These are phyloP conservation scores for Acanthurus lineatus DNA, from an alignment of 2,797 vertebrate genomes.

Conservation along the genomic window DNA sequence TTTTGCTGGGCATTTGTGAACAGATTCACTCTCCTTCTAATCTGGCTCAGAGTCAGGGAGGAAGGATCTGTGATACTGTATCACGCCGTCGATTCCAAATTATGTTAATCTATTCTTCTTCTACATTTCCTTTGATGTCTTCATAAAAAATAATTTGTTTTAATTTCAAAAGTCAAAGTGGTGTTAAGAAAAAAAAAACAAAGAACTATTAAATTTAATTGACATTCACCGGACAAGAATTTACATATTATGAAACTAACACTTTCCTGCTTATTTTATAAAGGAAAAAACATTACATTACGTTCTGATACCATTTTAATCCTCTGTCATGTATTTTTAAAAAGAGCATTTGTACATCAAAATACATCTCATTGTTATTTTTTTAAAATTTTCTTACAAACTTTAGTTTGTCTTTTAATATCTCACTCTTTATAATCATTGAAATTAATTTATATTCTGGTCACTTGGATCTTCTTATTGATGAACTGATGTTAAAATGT, in stretches of 20 bases:
- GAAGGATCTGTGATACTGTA: conserved; percentile 72
- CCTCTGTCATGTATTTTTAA: neutral
- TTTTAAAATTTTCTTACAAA: neutral
- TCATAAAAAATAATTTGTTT: conserved; percentile 60
- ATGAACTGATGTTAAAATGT: conserved; percentile 39
- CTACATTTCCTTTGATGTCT: conserved; percentile 58
- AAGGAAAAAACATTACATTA: neutral
- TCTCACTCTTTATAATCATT: neutral
- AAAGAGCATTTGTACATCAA: neutral
- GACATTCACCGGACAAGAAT: neutral
- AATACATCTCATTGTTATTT: neutral
- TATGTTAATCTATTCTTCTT: conserved; percentile 76
- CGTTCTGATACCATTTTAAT: neutral
- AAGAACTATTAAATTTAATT: conserved; percentile 11
- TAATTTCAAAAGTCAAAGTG: conserved; percentile 37
- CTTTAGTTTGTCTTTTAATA: neutral
- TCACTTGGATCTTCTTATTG: conserved; percentile 14
- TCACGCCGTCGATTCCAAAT: conserved; percentile 67
- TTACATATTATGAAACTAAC: neutral
- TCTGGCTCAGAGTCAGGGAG: conserved; percentile 80
- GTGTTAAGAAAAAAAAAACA: conserved; percentile 27
- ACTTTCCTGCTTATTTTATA: conserved; percentile 17
- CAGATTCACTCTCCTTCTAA: conserved; percentile 77
- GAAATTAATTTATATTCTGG: conserved; percentile 1
- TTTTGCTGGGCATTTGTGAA: conserved; percentile 91